phyloP scores from a whole-genome alignment of 2,797 vertebrate species.

The Chloroceryle amazona region DNA sequence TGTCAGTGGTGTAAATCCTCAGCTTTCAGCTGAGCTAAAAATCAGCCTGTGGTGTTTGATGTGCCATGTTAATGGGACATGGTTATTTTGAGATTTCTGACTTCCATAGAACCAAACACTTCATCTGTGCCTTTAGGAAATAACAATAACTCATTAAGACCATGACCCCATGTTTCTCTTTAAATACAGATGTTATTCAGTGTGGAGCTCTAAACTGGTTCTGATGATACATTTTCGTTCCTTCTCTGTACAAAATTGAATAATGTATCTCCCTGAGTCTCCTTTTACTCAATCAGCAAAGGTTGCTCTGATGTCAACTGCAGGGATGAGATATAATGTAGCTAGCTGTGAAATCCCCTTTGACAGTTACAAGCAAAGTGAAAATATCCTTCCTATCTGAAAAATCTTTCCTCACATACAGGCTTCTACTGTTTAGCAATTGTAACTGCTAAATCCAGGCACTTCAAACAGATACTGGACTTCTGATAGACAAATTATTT shows the following conservation, averaged over 20 bases:
- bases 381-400: constrained; percentile 17
- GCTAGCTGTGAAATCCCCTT: constrained; percentile 38
- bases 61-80: background rate
- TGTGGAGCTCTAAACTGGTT: background rate
- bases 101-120: background rate
- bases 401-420: background rate
- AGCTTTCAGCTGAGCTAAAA: constrained; percentile 1
- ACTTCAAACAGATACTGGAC: background rate
- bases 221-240: background rate
- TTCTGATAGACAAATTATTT: background rate
- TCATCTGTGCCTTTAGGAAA: constrained; percentile 35
- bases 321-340: background rate
- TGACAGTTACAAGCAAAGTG: constrained; percentile 23
- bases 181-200: constrained; percentile 6
- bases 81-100: constrained; percentile 13
- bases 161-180: background rate
- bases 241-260: background rate
- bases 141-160: constrained; percentile 20
- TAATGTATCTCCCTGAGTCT: background rate
- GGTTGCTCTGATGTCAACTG: constrained; percentile 24
- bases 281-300: constrained; percentile 10
- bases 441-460: background rate
- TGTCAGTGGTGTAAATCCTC: constrained; percentile 33
- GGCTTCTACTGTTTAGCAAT: background rate
- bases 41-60: constrained; percentile 16